Conservation (phyloP, 2,888 invertebrate genomes). For the Mesorhabditis belari region DNA sequence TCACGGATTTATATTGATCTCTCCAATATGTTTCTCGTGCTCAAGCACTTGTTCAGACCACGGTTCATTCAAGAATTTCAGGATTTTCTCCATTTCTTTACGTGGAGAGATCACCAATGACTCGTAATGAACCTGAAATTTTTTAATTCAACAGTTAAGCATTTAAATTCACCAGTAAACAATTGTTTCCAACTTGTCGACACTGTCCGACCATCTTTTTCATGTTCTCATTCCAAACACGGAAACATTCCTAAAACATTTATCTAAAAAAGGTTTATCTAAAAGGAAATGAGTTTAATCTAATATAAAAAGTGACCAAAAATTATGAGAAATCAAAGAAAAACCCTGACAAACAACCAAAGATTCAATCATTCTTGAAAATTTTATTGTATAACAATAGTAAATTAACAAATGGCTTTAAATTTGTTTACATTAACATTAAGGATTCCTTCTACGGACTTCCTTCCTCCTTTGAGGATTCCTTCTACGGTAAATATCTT, state of each 20-base stretch:
- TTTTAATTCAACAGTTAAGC: background rate
- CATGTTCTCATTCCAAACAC: slow-evolving; percentile 74
- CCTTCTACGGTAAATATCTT: no score
- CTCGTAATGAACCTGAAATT: slow-evolving; percentile 82
- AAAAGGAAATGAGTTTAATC: no score
- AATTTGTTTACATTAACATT: no score
- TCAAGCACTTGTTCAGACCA: slow-evolving; percentile 72
- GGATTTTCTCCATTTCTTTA: slow-evolving; percentile 76
- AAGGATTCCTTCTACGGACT: no score
- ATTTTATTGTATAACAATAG: no score
- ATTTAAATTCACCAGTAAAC: slow-evolving; percentile 8
- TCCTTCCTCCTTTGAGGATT: no score
- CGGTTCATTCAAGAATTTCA: slow-evolving; percentile 77
- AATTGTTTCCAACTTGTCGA: slow-evolving; percentile 32
- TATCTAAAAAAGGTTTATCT: no score
- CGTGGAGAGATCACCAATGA: slow-evolving; percentile 86
- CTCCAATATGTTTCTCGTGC: slow-evolving; percentile 25
- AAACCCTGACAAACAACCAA: no score
- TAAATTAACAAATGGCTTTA: no score
- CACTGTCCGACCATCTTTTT: slow-evolving; percentile 88
- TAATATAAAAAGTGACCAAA: no score
- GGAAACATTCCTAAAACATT: slow-evolving; percentile 58
- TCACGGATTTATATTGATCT: slow-evolving; percentile 63
- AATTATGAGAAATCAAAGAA: no score
- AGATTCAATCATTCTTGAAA: no score